A percentile compares a stretch with the other conserved stretches of the same genome.
Evolutionary conservation across 2,888 invertebrate genomes (phyloP).

Genomic region (Lithosia quadra): DNA sequence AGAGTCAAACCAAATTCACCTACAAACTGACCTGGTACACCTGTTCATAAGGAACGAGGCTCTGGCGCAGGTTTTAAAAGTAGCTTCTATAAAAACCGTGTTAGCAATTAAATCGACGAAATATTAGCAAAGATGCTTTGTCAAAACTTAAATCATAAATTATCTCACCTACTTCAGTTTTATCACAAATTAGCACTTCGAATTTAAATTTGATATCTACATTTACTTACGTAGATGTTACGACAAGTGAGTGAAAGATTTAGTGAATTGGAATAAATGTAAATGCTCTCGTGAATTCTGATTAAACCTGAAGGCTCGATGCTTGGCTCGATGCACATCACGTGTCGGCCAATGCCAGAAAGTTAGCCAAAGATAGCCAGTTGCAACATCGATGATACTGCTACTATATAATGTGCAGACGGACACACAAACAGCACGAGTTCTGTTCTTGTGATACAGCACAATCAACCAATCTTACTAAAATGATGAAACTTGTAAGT

Average conservation of each 20-base stretch:
- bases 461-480: slow-evolving; percentile 62
- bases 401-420: slow-evolving; percentile 72
- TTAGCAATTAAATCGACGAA: not conserved
- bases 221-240: slow-evolving; percentile 5
- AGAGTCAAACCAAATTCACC: too few species aligned
- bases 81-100: not conserved
- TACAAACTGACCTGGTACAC: too few species aligned
- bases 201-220: not conserved
- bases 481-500: slow-evolving; percentile 83
- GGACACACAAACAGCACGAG: slow-evolving; percentile 58
- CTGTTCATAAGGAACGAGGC: too few species aligned
- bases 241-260: slow-evolving; percentile 38
- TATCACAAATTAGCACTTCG: not conserved
- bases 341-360: slow-evolving; percentile 80
- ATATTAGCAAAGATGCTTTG: not conserved
- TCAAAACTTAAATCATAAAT: not conserved
- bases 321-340: slow-evolving; percentile 69
- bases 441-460: slow-evolving; percentile 65
- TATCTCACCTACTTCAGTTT: not conserved
- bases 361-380: slow-evolving; percentile 58
- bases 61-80: too few species aligned
- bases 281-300: slow-evolving; percentile 47
- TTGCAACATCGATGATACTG: slow-evolving; percentile 63
- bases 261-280: slow-evolving; percentile 37
- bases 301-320: slow-evolving; percentile 58